Percentiles rank a stretch among this genome's conserved stretches.
Conservation (phyloP, 2,797 vertebrate species). For the Galagoides demidoff region DNA sequence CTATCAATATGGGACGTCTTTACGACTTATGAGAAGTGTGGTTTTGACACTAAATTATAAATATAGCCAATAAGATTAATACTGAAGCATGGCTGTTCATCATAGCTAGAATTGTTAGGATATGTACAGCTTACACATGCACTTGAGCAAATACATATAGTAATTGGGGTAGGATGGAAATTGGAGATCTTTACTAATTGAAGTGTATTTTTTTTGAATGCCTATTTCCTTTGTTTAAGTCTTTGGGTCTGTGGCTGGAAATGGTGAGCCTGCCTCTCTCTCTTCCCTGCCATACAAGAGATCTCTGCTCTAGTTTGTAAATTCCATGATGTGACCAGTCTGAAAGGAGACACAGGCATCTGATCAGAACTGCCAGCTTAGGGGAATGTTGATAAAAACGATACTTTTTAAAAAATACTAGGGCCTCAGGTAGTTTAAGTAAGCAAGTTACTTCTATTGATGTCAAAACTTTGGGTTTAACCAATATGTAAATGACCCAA, state of each 20-base stretch:
- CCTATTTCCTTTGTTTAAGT: not conserved
- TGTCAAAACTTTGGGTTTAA: not conserved
- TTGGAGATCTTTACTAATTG: conserved; percentile 1
- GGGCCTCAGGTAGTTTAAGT: not conserved
- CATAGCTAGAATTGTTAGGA: conserved; percentile 25
- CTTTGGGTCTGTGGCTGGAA: conserved; percentile 7
- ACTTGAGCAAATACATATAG: not conserved
- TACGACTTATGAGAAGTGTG: conserved; percentile 2
- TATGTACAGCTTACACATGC: not conserved
- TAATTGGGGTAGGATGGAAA: not conserved
- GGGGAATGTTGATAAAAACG: conserved; percentile 28
- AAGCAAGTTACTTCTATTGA: conserved; percentile 23
- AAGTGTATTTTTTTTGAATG: not conserved
- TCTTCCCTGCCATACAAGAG: not conserved
- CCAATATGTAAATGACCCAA: not conserved
- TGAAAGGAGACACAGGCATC: not conserved
- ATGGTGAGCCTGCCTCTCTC: not conserved
- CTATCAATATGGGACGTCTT: not conserved
- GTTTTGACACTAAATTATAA: conserved; percentile 42
- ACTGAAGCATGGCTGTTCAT: conserved; percentile 10
- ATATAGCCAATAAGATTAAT: conserved; percentile 36
- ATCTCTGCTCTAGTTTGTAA: not conserved
- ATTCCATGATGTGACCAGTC: not conserved
- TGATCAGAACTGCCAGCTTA: not conserved
- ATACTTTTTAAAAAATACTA: not conserved